Evolutionary conservation across 1,140 invertebrate genomes (phyloP).

Genomic region (Octopus sinensis): DNA sequence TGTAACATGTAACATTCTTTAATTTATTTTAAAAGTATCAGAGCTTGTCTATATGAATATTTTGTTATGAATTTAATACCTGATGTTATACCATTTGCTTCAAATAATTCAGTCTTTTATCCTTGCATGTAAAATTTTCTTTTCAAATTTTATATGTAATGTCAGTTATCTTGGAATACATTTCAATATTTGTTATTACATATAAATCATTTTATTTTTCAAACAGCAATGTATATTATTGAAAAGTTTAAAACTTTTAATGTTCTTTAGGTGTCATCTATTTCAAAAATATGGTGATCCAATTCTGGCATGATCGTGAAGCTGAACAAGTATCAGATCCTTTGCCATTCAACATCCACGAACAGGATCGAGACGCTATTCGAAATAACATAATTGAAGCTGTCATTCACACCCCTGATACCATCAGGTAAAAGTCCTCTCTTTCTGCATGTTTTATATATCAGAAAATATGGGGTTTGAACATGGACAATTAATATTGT

Average conservation of each 20-base stretch:
- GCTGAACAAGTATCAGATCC: slow-evolving; percentile 71
- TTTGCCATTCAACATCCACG: slow-evolving; percentile 84
- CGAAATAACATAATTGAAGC: slow-evolving; percentile 91
- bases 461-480: not conserved
- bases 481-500: not conserved
- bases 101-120: too few species aligned
- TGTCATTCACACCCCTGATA: slow-evolving; percentile 84
- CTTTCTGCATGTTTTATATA: not conserved
- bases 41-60: too few species aligned
- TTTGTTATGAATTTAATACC: too few species aligned
- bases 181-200: not conserved
- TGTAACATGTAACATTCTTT: too few species aligned
- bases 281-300: slow-evolving; percentile 89
- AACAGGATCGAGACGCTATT: slow-evolving; percentile 92
- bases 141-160: too few species aligned
- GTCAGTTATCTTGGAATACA: not conserved
- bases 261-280: slow-evolving; percentile 76
- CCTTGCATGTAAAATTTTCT: too few species aligned
- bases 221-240: not conserved
- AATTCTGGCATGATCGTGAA: slow-evolving; percentile 78
- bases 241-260: too few species aligned
- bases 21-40: too few species aligned
- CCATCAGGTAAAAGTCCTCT: slow-evolving; percentile 67
- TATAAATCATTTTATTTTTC: not conserved
- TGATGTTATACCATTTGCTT: too few species aligned